Percentiles rank a stretch among this genome's conserved stretches.
Conservation (phyloP, 2,888 invertebrate species). For the Lepidochrysops patricia region DNA sequence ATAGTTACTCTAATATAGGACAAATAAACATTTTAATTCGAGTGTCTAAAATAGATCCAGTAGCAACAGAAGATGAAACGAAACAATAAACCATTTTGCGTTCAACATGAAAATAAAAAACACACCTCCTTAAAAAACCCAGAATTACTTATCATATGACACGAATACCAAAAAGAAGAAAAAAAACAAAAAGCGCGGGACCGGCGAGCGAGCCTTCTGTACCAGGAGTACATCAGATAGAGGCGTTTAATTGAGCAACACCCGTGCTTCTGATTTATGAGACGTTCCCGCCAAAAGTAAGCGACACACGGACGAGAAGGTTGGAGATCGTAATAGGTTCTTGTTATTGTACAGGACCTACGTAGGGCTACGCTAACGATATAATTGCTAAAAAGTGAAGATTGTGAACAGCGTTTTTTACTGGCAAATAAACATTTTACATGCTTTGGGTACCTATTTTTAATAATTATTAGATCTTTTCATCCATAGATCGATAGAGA, state of each 20-base stretch:
- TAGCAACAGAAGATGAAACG: background rate
- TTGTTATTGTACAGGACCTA: too few species aligned
- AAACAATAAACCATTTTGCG: background rate
- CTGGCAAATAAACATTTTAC: too few species aligned
- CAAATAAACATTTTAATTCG: too few species aligned
- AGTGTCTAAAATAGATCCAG: too few species aligned
- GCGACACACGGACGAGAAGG: slow-evolving; percentile 27
- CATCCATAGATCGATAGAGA: too few species aligned
- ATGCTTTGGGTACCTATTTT: too few species aligned
- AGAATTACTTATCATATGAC: slow-evolving; percentile 9
- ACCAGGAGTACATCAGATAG: slow-evolving; percentile 63
- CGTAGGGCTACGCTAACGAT: too few species aligned
- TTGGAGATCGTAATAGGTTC: background rate
- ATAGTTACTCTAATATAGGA: too few species aligned
- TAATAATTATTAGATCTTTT: too few species aligned
- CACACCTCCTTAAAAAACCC: background rate
- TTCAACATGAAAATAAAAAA: background rate
- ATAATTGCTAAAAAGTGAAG: too few species aligned
- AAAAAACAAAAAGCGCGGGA: background rate
- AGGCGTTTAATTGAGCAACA: slow-evolving; percentile 70
- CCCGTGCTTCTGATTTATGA: slow-evolving; percentile 70
- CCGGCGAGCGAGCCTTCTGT: slow-evolving; percentile 33
- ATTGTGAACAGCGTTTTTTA: too few species aligned
- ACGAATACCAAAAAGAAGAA: background rate
- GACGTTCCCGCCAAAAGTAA: slow-evolving; percentile 64